Base-by-base conservation (phyloP, 1,140 invertebrate genomes). In the Carposina sasakii region DNA sequence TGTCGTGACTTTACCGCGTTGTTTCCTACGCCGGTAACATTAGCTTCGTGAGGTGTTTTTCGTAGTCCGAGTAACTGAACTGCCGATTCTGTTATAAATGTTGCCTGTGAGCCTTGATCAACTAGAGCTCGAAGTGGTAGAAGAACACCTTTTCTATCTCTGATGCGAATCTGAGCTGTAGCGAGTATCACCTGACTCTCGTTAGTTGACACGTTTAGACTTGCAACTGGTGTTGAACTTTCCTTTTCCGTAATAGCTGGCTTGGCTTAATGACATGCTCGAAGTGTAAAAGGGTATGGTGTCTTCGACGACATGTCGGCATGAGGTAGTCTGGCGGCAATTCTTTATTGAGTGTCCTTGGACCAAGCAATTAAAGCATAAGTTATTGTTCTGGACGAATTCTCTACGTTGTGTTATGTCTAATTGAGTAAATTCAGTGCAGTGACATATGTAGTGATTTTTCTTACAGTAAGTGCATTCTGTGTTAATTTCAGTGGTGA, bases 361-460 rank as follows among this genome's bases (percentile, higher is more conserved):
- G 21, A 30, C 37, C 24, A 60, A 26, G 40, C 63, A 62, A 16
- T 58, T 67, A 21, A 50, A 57, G 48, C 64, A 67, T 12, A 63
- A 20, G 33, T 47, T 48, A n/a, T 63, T 51, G n/a, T 47, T 54
- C 43, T 60, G 57, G 2, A 57, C 57, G 47, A 50, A 53, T 22
- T 63, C 41, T 12, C 26, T 41, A 36, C 57, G 31, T 28, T 57
- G 23, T 3, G 20, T 24, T 9, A 33, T 22, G 10, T 48, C 10
- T 45, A 54, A 31, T 22, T 56, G 52, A 2, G 9, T 34, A 41
- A 64, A 64, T 19, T 53, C 49, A 10, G 46, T 59, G 41, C 56
- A 63, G 17, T 59, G 49, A 43, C 44, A 59, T 43, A 62, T 20
- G 40, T 46, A 42, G 40, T 58, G 54, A 17, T 36, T 37, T 43